Base-by-base conservation (phyloP, 2,113 vertebrate species). In the Marmota monax region DNA sequence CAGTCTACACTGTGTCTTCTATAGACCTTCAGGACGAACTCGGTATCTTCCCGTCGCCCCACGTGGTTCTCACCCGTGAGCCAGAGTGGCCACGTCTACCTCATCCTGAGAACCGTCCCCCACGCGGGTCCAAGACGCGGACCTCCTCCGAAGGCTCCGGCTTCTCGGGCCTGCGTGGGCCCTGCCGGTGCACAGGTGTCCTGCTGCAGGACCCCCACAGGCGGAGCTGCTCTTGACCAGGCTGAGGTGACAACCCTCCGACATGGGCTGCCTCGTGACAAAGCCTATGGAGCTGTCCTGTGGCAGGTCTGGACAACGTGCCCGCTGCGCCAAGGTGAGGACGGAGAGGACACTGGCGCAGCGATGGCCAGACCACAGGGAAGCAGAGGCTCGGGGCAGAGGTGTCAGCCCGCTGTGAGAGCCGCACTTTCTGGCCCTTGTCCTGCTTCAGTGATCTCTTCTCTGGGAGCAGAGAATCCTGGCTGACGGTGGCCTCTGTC, bases 241-340 rank as follows among this genome's bases (percentile, higher is more conserved):
- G 79, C 42, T 25, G 25, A 0, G 22, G 56, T 20, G 56, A 53
- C 13, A 53, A 48, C 8, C 58, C 84, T 73, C 73, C 27, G n/a
- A 51, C 34, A 14, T 78, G 83, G 0, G 63, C 92, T 10, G n/a
- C 32, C 48, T 37, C 2, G 45, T 63, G 48, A 32, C n/a, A 63
- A 42, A 42, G 8, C 3, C 37, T 7, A 27, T 18, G 7, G 27
- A 45, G 20, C 1, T 39, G 23, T 53, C 63, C 48, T 13, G 48
- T 53, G 88, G 89, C 65, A 37, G 67, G 7, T 86, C 51, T 69
- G 73, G 94, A 96, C 93, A 77, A 20, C 88, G 18, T 82, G 86
- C 77, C 63, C 61, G 42, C 63, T 39, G 95, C 0, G 0, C 56
- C 69, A 65, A 85, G 90, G 69, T 72, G 90, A 92, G 89, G 93